Evolutionary conservation across 2,888 invertebrate genomes (phyloP).

Genomic region (Agrotis ipsilon): DNA sequence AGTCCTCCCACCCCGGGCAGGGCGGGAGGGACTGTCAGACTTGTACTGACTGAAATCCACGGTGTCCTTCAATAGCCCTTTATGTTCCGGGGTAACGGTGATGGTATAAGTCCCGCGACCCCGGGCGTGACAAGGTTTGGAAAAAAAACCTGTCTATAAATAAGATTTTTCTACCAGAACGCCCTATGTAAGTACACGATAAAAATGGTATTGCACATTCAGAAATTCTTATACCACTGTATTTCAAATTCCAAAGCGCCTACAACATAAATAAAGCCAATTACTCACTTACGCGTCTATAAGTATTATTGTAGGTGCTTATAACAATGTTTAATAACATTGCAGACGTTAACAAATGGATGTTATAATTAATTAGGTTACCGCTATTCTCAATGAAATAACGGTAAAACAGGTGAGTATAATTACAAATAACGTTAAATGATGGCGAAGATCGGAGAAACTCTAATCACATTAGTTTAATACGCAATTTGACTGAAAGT

Average conservation of each 20-base stretch:
- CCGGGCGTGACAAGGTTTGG: no score
- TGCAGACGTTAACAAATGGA: constrained; percentile 55
- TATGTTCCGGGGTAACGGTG: no score
- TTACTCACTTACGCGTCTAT: background rate
- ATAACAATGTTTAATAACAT: constrained; percentile 41
- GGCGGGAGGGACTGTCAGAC: no score
- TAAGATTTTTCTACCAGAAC: no score
- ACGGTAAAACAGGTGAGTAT: constrained; percentile 42
- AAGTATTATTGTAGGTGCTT: constrained; percentile 1
- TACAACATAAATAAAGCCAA: background rate
- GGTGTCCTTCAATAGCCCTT: no score
- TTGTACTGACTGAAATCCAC: no score
- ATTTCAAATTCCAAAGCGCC: background rate
- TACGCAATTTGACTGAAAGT: no score
- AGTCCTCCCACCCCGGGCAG: no score
- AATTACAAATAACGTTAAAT: constrained; percentile 45
- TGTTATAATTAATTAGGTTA: constrained; percentile 49
- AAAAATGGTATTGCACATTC: background rate
- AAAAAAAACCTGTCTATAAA: no score
- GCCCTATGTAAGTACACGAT: no score
- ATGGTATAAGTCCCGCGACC: no score
- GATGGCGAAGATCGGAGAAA: constrained; percentile 14
- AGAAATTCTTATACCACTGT: background rate
- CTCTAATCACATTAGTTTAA: background rate
- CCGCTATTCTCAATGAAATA: constrained; percentile 41